Evolutionary conservation across 2,888 invertebrate species (phyloP), one percentile per base, ranked within the genome.

Genomic region (Anorthoa munda): DNA sequence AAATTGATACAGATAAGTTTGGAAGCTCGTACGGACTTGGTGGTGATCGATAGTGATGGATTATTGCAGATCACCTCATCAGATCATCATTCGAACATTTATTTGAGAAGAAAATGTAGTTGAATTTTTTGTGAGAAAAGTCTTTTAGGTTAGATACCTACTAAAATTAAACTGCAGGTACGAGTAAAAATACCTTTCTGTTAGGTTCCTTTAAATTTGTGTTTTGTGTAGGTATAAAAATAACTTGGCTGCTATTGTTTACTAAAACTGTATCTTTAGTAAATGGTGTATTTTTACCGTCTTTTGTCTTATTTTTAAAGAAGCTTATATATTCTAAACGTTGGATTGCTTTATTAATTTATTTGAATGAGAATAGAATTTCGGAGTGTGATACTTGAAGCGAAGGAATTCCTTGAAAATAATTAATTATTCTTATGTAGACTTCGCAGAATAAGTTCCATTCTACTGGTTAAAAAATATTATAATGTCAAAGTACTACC

Each of bases 401-500:
- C n/a, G 21, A 45, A 65, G 15, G 11, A 48, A 70, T 26, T 53
- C 31, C 63, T 46, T 9, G 45, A 50, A 50, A 63, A 72, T 60
- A 46, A 55, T 51, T 23, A 60, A 53, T 58, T 48, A 56, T 74
- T 69, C 45, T 56, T 53, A 50, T 31, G n/a, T 55, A 73, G 23
- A 73, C 23, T 66, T 66, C 18, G 58, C 39, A 26, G 39, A 61
- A 59, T 46, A 55, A 46, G 17, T 67, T 75, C 18, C 26, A 23
- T 53, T 59, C 39, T 17, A 48, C 21, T 66, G 13, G 26, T 75
- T 58, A 23, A 45, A 66, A 75, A 58, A 78, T 79, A 67, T 79
- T 71, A 76, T 71, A 23, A 72, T 81, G 71, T 81, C 81, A 65
- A 72, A 76, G 66, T 72, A 56, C 50, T 64, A 71, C 39, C 23